Percentiles rank a stretch among this genome's conserved stretches.
phyloP scores from a whole-genome alignment of 2,797 vertebrate genomes.

The Parauchenoglanis punctatus region DNA sequence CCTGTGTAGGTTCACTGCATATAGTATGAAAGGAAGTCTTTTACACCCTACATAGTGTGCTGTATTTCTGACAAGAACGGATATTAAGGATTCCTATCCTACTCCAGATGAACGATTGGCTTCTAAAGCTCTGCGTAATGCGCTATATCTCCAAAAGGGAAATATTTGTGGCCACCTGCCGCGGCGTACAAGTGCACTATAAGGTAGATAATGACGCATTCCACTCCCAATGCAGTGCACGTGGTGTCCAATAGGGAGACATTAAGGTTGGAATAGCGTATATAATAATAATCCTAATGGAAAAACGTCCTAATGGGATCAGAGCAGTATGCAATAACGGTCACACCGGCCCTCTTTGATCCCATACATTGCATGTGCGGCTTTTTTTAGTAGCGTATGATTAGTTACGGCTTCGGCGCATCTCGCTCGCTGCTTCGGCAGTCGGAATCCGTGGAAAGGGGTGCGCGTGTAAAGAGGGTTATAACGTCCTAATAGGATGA shows the following conservation, averaged over 20 bases:
- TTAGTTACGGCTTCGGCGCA: background rate
- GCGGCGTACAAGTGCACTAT: background rate
- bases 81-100: background rate
- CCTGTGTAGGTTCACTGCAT: background rate
- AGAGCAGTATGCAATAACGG: background rate
- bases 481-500: conserved; percentile 6
- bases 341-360: too few relatives aligned
- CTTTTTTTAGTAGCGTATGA: background rate
- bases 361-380: too few relatives aligned
- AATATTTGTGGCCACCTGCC: background rate
- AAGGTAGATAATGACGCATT: background rate
- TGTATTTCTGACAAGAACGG: background rate
- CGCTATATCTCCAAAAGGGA: background rate
- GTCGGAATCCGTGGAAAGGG: background rate
- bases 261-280: background rate
- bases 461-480: background rate
- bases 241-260: background rate
- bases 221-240: background rate
- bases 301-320: background rate
- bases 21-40: background rate
- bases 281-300: background rate
- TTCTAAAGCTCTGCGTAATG: background rate
- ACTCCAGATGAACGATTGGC: background rate
- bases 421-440: background rate
- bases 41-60: background rate